Base-by-base conservation (phyloP, 2,888 invertebrate species). In the Esperia sulphurella region DNA sequence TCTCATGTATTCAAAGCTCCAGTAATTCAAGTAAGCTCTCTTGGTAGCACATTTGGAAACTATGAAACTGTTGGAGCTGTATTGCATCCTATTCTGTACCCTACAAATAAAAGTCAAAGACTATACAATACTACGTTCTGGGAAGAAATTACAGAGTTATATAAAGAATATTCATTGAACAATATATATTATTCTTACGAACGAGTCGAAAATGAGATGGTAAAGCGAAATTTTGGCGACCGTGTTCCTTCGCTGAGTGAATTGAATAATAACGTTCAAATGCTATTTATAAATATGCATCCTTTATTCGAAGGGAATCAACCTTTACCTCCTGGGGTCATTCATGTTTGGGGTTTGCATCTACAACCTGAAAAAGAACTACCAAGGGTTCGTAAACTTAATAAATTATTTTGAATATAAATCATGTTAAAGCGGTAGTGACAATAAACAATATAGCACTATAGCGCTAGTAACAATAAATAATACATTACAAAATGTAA, bases 321-420 rank as follows among this genome's bases (percentile, higher is more conserved):
- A 9, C 89, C 90, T 1, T 61, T 79, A 6, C 74, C 85, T 12
- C 83, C 86, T 0, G 71, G 71, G 43, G 65, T 84, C 4, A 51
- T 89, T 1, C 73, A 75, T 46, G 71, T 86, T 46, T 86, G 89
- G 46, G 84, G 86, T 1, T 56, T 83, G 31, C 87, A 86, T 53
- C 63, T 80, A 31, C 71, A 68, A n/a, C 65, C 70, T 3, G 52
- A 69, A 8, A 75, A 81, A 46, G 63, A 76, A 9, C 59, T 90
- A 37, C 83, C 86, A 3, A 51, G 73, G 66, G 90, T 88, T 65
- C 50, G 49, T 46, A 2, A 21, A 21, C 2, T 5, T 21, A 2
- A 21, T 3, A 2, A 3, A 21, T 21, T 21, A 21, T 21, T 21
- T 3, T 21, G 3, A 21, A 5, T 3, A 5, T 3, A 5, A 21